A percentile compares a stretch with the other conserved stretches of the same genome.
Conservation (phyloP, 2,113 vertebrate genomes). For the Tragelaphus imberbis region DNA sequence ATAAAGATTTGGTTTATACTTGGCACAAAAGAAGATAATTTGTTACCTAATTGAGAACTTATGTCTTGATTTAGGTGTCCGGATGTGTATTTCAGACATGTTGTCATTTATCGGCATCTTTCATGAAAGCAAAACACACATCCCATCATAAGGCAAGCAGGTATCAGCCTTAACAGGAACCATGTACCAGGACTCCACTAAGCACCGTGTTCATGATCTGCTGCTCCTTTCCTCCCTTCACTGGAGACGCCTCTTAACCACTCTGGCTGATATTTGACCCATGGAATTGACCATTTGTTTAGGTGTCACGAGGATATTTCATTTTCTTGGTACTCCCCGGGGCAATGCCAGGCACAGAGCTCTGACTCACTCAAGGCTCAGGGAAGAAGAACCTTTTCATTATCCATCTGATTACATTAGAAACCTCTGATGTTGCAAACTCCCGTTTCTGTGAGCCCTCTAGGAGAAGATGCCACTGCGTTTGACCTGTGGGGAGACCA, state of each 20-base stretch:
- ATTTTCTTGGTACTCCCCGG: slow-evolving; percentile 68
- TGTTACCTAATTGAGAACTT: background rate
- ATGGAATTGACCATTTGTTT: slow-evolving; percentile 60
- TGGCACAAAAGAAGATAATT: background rate
- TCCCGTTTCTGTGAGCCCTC: background rate
- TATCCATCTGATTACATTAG: slow-evolving; percentile 63
- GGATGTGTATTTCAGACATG: slow-evolving; percentile 27
- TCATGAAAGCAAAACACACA: background rate
- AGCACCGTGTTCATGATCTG: background rate
- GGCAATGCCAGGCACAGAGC: slow-evolving; percentile 61
- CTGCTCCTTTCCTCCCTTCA: background rate
- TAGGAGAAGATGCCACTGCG: background rate
- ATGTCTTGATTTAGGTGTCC: background rate
- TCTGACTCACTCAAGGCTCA: slow-evolving; percentile 64
- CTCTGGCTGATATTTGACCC: slow-evolving; percentile 56
- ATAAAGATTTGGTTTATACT: background rate
- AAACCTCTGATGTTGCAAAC: slow-evolving; percentile 36
- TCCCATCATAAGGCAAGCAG: background rate
- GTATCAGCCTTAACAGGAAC: background rate
- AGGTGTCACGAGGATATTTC: slow-evolving; percentile 68
- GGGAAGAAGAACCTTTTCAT: slow-evolving; percentile 65
- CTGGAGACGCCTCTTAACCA: slow-evolving; percentile 8
- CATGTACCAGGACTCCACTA: background rate
- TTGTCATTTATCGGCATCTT: background rate
- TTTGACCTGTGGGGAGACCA: slow-evolving; percentile 13